Base-by-base conservation (phyloP, 2,888 invertebrate genomes). In the Liodrosophila aerea region DNA sequence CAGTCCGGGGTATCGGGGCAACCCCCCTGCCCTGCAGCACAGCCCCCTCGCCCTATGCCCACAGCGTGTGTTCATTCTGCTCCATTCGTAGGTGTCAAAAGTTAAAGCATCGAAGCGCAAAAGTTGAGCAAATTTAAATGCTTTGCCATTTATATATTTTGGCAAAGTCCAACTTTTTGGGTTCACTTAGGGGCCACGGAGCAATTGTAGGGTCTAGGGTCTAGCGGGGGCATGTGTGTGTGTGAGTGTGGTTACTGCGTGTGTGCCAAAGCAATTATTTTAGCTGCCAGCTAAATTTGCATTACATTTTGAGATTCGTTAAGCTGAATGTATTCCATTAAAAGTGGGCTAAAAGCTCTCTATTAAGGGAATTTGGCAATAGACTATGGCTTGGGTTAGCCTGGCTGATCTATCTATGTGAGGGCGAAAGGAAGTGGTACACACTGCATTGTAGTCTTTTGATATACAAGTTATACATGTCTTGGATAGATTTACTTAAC, bases 71-170 rank as follows among this genome's bases (percentile, higher is more conserved):
- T 40, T 69, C 74, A 51, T 37, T 64, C 11, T 40, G 40, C 64
- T 57, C 59, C 45, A 37, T 34, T 72, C 57, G 62, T 85, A 80
- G 78, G 78, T 80, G 78, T 80, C 78, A 85, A 73, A 80, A 80
- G 85, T 80, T 80, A 80, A 82, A 85, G 81, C 78, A 84, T 76
- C 69, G 72, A 58, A 82, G 82, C 82, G 82, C 76, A 84, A 73
- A 81, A 82, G 85, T 84, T 85, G 77, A 15, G 59, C 66, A 80
- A 85, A 85, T 85, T 85, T 85, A 85, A 80, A 80, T 85, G 85
- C 59, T 64, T 61, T 62, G 69, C 47, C 65, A 76, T 78, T 82
- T 82, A 71, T 60, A 81, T 53, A 70, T 81, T 22, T 75, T 77
- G 77, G 71, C 77, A 70, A 54, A 50, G 77, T 61, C 59, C 71